A percentile compares a stretch with the other conserved stretches of the same genome.
Conservation (phyloP, 2,797 vertebrate genomes). For the Acridotheres tristis region DNA sequence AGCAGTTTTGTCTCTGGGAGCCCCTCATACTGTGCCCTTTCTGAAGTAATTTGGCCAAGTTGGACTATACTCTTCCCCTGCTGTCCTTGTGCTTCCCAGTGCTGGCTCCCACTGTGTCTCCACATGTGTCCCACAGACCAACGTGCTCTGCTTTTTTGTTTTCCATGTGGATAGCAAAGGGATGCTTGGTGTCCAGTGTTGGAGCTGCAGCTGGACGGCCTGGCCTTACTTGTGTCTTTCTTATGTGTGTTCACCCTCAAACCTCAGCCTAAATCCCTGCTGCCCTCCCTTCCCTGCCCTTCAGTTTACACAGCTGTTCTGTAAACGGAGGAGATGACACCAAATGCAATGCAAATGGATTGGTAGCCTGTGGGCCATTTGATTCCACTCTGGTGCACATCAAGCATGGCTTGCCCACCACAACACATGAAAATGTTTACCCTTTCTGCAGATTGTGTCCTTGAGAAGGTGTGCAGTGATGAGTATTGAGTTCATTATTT, state of each 20-base stretch:
- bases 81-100: not conserved
- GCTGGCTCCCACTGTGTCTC: rapidly evolving
- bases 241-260: not conserved
- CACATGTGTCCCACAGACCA: rapidly evolving
- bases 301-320: slow-evolving; percentile 33
- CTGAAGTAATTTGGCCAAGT: not conserved
- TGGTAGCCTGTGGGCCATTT: not conserved
- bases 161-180: not conserved
- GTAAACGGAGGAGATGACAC: not conserved
- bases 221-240: not conserved
- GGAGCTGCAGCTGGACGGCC: rapidly evolving
- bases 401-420: not conserved
- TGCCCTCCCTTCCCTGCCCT: not conserved
- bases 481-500: not conserved
- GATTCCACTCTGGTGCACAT: not conserved
- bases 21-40: rapidly evolving
- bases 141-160: not conserved
- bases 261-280: not conserved
- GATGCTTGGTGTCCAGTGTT: not conserved
- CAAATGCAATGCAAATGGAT: not conserved
- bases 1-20: not conserved
- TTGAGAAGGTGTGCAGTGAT: not conserved
- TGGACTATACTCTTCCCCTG: rapidly evolving
- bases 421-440: not conserved
- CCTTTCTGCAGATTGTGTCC: not conserved